These are phyloP conservation scores for Papilio polytes DNA, from an alignment of 1,140 invertebrate genomes.

Conservation along the genomic window DNA sequence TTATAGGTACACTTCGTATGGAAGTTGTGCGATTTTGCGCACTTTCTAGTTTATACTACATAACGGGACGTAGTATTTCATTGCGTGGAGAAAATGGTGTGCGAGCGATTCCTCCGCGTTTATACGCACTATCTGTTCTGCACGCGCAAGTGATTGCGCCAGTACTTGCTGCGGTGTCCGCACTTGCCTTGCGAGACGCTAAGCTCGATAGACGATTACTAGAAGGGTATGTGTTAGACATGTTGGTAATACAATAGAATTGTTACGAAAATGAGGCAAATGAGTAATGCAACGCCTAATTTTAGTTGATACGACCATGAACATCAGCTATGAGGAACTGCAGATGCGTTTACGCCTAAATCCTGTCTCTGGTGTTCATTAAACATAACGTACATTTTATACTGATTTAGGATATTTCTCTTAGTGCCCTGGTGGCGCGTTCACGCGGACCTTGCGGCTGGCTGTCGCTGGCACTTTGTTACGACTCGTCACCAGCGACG, in stretches of 20 bases:
- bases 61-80: conserved; percentile 10
- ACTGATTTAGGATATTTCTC: background rate
- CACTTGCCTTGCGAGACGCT: conserved; percentile 11
- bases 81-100: background rate
- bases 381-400: too few relatives aligned
- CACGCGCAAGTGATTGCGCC: conserved; percentile 26
- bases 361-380: too few relatives aligned
- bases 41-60: background rate
- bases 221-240: conserved; percentile 13
- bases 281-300: too few relatives aligned
- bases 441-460: conserved; percentile 56
- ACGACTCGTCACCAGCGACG: conserved; percentile 42
- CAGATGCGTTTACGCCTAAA: too few relatives aligned
- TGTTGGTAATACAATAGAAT: background rate
- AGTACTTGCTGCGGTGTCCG: conserved; percentile 4
- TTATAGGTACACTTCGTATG: conserved; percentile 8
- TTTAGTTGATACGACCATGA: too few relatives aligned
- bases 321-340: too few relatives aligned
- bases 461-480: conserved; percentile 51
- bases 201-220: conserved; percentile 14
- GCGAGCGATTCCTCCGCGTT: background rate
- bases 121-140: background rate
- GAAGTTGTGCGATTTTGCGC: conserved; percentile 7
- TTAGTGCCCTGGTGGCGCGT: conserved; percentile 55
- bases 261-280: background rate